Conservation (phyloP, 2,888 invertebrate species). For the Melanchra persicariae region DNA sequence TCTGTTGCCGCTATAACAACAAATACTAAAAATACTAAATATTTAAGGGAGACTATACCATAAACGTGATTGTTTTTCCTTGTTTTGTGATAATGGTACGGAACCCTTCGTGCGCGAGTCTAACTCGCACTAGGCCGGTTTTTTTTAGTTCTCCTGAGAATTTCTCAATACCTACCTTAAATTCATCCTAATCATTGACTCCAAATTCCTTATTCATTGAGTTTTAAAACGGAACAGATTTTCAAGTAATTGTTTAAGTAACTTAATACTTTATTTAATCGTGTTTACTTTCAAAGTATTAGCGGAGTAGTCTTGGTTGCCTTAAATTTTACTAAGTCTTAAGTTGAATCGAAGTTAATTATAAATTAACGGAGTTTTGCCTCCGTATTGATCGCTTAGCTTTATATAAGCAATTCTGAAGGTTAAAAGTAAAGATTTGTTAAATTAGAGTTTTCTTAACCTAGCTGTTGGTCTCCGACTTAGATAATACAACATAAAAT, state of each 20-base stretch:
- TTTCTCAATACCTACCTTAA: background rate
- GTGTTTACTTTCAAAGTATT: slow-evolving; percentile 54
- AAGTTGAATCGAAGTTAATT: slow-evolving; percentile 46
- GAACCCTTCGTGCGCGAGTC: too few relatives aligned
- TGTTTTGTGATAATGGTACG: too few relatives aligned
- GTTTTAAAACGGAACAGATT: slow-evolving; percentile 36
- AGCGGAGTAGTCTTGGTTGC: slow-evolving; percentile 35
- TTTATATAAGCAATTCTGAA: background rate
- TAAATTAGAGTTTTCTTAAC: background rate
- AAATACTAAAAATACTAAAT: too few relatives aligned
- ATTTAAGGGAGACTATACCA: too few relatives aligned
- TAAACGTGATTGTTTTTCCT: too few relatives aligned
- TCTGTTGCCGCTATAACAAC: too few relatives aligned
- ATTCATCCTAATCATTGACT: slow-evolving; percentile 3
- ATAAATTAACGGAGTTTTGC: slow-evolving; percentile 22
- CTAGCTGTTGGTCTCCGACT: background rate
- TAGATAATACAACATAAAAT: too few relatives aligned
- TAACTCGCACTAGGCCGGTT: too few relatives aligned
- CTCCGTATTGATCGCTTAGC: slow-evolving; percentile 6
- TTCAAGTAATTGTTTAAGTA: slow-evolving; percentile 33
- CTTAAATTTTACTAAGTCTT: slow-evolving; percentile 28
- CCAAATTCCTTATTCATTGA: slow-evolving; percentile 22
- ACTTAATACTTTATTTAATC: slow-evolving; percentile 36
- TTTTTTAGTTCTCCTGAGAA: too few relatives aligned
- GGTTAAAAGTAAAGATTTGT: background rate